These are phyloP conservation scores for Pteronotus mesoamericanus DNA, from an alignment of 2,797 vertebrate genomes.

Conservation along the genomic window DNA sequence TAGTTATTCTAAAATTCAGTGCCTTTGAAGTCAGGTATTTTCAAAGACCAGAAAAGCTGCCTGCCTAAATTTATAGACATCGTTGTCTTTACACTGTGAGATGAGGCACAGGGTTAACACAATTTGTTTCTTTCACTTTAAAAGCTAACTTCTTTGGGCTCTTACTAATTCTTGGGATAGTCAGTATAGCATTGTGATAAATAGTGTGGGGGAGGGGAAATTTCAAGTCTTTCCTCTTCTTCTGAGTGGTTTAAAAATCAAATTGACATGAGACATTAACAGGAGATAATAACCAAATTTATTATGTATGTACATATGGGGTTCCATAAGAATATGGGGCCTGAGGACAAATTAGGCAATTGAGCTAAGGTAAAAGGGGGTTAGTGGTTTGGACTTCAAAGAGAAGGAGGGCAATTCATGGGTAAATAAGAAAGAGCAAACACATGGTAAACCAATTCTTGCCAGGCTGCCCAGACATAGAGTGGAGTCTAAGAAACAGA, in stretches of 20 bases:
- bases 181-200: background rate
- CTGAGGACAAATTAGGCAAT: background rate
- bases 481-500: background rate
- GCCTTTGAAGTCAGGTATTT: background rate
- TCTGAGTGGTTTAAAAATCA: background rate
- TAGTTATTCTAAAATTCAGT: constrained; percentile 17
- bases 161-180: background rate
- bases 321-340: background rate
- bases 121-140: background rate
- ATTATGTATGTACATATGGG: background rate
- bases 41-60: constrained; percentile 6
- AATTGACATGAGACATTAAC: background rate
- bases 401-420: background rate
- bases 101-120: background rate
- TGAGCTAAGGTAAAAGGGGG: background rate
- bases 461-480: background rate
- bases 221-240: background rate
- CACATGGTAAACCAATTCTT: background rate
- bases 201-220: background rate
- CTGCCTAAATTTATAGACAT: background rate
- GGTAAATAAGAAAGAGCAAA: background rate
- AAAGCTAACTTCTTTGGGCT: background rate
- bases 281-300: background rate
- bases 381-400: background rate
- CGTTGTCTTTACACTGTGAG: background rate